Conservation (phyloP, 2,113 vertebrate species). For the Acanthochromis polyacanthus region DNA sequence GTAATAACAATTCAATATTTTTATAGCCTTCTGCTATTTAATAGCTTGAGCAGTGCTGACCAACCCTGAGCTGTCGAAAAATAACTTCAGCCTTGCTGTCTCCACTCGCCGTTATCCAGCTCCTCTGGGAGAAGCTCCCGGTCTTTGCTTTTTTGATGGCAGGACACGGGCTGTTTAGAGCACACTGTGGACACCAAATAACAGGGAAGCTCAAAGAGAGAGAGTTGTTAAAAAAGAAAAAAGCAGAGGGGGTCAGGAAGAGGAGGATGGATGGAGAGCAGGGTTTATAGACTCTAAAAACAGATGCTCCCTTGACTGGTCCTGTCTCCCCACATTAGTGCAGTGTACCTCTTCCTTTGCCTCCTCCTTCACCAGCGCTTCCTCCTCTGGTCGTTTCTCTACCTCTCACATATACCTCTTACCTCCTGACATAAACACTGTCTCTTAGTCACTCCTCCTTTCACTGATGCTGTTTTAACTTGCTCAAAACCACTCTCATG, state of each 20-base stretch:
- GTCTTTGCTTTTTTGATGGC: slow-evolving; percentile 39
- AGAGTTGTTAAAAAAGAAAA: neutral
- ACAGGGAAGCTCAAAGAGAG: slow-evolving; percentile 21
- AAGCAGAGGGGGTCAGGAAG: slow-evolving; percentile 21
- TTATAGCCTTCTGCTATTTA: slow-evolving; percentile 48
- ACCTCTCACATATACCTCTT: slow-evolving; percentile 28
- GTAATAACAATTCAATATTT: slow-evolving; percentile 66
- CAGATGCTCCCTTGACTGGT: slow-evolving; percentile 70
- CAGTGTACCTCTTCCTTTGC: slow-evolving; percentile 27
- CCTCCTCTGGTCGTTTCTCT: slow-evolving; percentile 18
- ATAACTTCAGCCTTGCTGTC: slow-evolving; percentile 45
- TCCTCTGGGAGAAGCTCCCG: slow-evolving; percentile 44
- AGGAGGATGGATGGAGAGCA: slow-evolving; percentile 30
- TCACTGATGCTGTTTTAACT: neutral
- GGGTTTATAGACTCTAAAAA: slow-evolving; percentile 64
- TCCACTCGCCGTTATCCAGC: slow-evolving; percentile 9
- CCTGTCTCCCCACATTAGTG: slow-evolving; percentile 74
- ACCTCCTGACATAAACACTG: slow-evolving; percentile 6
- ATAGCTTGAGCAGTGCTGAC: slow-evolving; percentile 29
- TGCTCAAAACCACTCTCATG: neutral
- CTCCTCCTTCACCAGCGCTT: slow-evolving; percentile 13
- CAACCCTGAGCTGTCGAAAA: slow-evolving; percentile 43
- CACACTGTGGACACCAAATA: slow-evolving; percentile 16
- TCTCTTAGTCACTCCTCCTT: neutral
- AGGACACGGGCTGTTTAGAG: slow-evolving; percentile 33